A percentile compares a stretch with the other conserved stretches of the same genome.
phyloP scores from a whole-genome alignment of 2,797 vertebrate species.

The Bradypodion pumilum region DNA sequence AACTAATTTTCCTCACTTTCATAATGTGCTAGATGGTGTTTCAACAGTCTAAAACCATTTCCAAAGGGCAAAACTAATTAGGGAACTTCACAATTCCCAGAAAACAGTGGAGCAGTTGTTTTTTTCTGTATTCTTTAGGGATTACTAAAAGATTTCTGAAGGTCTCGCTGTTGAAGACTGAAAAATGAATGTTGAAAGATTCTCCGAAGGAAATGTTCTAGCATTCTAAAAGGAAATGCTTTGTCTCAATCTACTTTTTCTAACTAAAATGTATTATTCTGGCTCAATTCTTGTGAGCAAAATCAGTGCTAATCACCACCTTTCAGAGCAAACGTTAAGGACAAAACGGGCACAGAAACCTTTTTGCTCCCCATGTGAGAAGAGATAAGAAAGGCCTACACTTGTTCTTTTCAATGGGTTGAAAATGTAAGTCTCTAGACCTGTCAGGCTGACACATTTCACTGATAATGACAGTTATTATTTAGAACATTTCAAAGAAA shows the following conservation, averaged over 20 bases:
- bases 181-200: constrained; percentile 9
- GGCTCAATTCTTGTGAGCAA: constrained; percentile 1
- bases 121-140: background rate
- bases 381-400: background rate
- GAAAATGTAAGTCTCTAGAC: constrained; percentile 46
- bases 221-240: background rate
- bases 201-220: constrained; percentile 15
- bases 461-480: constrained; percentile 49
- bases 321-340: constrained; percentile 3
- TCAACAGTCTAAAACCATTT: constrained; percentile 21
- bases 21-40: background rate
- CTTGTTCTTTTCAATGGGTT: constrained; percentile 15
- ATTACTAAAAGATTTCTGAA: constrained; percentile 22
- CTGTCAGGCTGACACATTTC: constrained; percentile 50
- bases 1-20: constrained; percentile 25
- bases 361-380: background rate
- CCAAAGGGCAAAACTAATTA: constrained; percentile 36
- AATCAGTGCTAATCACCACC: constrained; percentile 27
- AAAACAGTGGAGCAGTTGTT: constrained; percentile 16
- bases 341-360: background rate
- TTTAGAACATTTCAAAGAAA: constrained; percentile 47
- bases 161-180: background rate
- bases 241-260: constrained; percentile 20
- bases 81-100: background rate
- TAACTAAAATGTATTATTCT: background rate